Conservation (phyloP, 2,797 vertebrate genomes). For the Eulemur coronatus region DNA sequence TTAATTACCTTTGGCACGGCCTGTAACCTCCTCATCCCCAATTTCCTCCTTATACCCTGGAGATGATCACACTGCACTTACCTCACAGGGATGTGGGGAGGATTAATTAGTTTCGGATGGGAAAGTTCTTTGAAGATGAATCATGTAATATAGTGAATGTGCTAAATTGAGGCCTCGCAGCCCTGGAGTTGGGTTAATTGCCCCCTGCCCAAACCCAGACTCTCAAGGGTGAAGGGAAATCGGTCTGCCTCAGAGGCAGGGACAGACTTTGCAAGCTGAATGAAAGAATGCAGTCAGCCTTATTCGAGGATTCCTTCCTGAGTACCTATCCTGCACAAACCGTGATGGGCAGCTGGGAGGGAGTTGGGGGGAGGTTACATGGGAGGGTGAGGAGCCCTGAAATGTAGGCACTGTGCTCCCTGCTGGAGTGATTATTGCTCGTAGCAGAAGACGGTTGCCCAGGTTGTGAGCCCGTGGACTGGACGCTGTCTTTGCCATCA, state of each 20-base stretch:
- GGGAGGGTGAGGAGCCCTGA: background rate
- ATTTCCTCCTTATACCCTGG: conserved; percentile 42
- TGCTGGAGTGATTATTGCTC: background rate
- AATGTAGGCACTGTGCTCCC: background rate
- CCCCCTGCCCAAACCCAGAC: background rate
- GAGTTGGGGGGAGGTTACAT: background rate
- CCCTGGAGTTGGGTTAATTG: background rate
- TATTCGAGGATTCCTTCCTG: background rate
- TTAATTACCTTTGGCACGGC: conserved; percentile 39
- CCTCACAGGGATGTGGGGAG: conserved; percentile 33
- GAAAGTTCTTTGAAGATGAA: conserved; percentile 63
- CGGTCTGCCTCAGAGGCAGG: background rate
- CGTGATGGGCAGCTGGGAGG: background rate
- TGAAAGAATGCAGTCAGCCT: background rate
- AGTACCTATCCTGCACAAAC: background rate
- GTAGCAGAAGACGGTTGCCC: background rate
- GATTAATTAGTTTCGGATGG: conserved; percentile 53
- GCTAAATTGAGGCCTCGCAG: conserved; percentile 11
- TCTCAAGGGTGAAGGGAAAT: conserved; percentile 1
- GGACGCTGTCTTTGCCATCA: background rate
- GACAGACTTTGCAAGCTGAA: background rate
- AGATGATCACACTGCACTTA: background rate
- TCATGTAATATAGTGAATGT: conserved; percentile 7
- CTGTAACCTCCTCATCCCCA: conserved; percentile 20
- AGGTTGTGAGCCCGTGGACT: background rate